These are phyloP conservation scores for Sarotherodon lohbergeri DNA, from an alignment of 2,113 vertebrate species.

Conservation along the genomic window DNA sequence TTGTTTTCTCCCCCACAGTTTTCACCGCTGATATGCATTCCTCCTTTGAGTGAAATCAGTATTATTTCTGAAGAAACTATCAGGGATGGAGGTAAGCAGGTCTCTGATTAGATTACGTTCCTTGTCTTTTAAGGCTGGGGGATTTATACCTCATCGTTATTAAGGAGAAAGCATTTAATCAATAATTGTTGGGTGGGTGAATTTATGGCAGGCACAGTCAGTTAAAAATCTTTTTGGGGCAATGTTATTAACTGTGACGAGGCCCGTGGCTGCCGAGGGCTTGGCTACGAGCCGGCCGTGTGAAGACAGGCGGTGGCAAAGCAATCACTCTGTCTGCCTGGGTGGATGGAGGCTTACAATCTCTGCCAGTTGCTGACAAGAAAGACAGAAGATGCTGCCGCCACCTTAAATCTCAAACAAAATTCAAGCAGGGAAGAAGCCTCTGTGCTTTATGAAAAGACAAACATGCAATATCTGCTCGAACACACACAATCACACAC, in stretches of 20 bases:
- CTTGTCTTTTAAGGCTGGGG: conserved; percentile 59
- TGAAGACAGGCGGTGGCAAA: neutral
- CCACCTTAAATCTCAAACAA: conserved; percentile 8
- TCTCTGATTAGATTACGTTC: conserved; percentile 70
- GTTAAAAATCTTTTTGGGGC: conserved; percentile 50
- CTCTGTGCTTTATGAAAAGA: neutral
- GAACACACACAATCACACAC: neutral
- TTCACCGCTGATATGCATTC: neutral
- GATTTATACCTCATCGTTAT: conserved; percentile 70
- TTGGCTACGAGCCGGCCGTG: neutral
- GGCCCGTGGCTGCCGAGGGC: conserved; percentile 12
- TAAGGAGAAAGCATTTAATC: conserved; percentile 70
- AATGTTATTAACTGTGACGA: conserved; percentile 47
- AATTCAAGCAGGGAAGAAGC: neutral
- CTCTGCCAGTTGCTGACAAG: conserved; percentile 29
- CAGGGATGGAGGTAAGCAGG: conserved; percentile 47
- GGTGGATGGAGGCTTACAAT: conserved; percentile 11
- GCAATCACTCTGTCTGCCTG: conserved; percentile 30
- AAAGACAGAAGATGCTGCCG: neutral
- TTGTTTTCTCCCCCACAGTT: neutral
- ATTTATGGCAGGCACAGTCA: conserved; percentile 46
- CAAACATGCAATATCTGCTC: neutral
- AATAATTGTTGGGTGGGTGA: conserved; percentile 60
- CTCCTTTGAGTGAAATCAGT: conserved; percentile 51
- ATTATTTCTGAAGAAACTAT: conserved; percentile 43